These are phyloP conservation scores for Scaptomyza cyrtandrae DNA, from an alignment of 2,888 invertebrate species.

Conservation along the genomic window DNA sequence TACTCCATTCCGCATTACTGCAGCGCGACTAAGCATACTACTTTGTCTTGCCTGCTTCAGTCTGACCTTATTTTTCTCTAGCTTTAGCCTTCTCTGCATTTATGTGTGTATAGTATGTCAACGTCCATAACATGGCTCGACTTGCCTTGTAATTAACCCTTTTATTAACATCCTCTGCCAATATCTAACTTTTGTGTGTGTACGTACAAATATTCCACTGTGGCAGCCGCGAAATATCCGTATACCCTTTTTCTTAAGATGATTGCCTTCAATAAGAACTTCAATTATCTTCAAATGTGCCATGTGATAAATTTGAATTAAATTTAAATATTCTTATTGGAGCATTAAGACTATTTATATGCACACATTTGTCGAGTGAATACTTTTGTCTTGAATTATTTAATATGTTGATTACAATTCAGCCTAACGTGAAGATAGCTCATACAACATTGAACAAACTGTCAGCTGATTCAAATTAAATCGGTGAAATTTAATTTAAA, in stretches of 20 bases:
- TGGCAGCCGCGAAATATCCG: slow-evolving; percentile 7
- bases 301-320: neutral
- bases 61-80: slow-evolving; percentile 45
- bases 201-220: neutral
- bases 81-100: slow-evolving; percentile 5
- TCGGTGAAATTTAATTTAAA: neutral
- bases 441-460: no score
- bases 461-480: neutral
- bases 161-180: slow-evolving; percentile 56
- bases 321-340: neutral
- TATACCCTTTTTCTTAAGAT: slow-evolving; percentile 1
- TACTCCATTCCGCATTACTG: slow-evolving; percentile 55
- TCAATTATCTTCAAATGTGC: slow-evolving; percentile 9
- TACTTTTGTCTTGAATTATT: no score
- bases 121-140: slow-evolving; percentile 30
- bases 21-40: slow-evolving; percentile 58
- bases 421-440: neutral
- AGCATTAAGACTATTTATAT: neutral
- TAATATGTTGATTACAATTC: no score
- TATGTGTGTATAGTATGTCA: slow-evolving; percentile 14
- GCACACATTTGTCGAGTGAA: no score
- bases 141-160: slow-evolving; percentile 71
- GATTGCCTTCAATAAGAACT: neutral
- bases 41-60: slow-evolving; percentile 41
- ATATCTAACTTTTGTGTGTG: neutral